Evolutionary conservation across 2,113 vertebrate genomes (phyloP), one percentile per base, ranked within the genome.

Genomic region (Heterotis niloticus): DNA sequence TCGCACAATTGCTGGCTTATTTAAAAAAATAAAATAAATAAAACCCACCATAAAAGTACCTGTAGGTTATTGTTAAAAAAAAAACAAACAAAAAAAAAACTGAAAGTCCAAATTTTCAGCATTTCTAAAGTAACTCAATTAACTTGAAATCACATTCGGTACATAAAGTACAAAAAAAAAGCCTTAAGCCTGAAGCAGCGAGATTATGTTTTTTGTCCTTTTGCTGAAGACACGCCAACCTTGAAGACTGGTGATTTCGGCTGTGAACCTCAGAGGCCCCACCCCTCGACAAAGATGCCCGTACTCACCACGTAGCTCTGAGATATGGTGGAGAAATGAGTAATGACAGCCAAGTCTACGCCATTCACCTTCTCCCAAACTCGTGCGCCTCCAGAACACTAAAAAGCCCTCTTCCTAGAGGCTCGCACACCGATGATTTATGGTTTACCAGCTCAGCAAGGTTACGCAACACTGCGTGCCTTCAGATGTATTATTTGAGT

Each of bases 401-500:
- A 87, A 87, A 87, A 81, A 88, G 82, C 86, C 81, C 85, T 82
- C 88, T 88, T 92, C 84, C 90, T 90, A 89, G 91, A 83, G 85
- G 90, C 73, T 44, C 91, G 87, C 89, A 88, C 89, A n/a, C 88
- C 87, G 86, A 92, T 94, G 91, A 94, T 93, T 94, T 93, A 93
- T 91, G 90, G 90, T 93, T 91, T 90, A 93, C 91, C 91, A 91
- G 91, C 90, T 91, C 90, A 85, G 85, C 90, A 88, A 92, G 88
- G 93, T 95, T 95, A 94, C 78, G 91, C 95, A 95, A 95, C 90
- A 78, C 86, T 90, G 91, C 91, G 85, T 91, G 93, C 92, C 91
- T 95, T 95, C 91, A 94, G 94, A 94, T 90, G 91, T 89, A 88
- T 93, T 94, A 95, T 95, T 96, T 92, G 91, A 95, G 92, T 93